Percentiles rank a stretch among this genome's conserved stretches.
phyloP scores from a whole-genome alignment of 2,113 vertebrate genomes.

The Nipponia nippon region DNA sequence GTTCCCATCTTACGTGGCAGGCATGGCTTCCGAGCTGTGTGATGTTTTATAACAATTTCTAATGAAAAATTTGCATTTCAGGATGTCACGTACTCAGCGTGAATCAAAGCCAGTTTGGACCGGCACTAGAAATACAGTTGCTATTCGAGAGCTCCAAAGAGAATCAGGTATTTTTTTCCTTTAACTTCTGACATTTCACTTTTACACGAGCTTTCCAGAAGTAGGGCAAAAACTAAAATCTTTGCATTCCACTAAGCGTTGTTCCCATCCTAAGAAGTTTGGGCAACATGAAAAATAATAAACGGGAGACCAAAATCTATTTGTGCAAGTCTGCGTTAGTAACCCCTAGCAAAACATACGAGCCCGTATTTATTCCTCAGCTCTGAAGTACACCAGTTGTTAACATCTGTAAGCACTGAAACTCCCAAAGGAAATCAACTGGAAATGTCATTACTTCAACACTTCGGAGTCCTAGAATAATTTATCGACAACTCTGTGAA shows the following conservation, averaged over 20 bases:
- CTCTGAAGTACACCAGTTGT: not conserved
- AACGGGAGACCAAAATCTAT: not conserved
- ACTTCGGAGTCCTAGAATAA: not conserved
- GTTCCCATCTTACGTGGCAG: not conserved
- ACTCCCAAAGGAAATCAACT: constrained; percentile 1
- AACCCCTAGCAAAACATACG: not conserved
- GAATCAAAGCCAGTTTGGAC: not conserved
- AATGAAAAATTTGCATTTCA: not conserved
- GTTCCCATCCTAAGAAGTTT: not conserved
- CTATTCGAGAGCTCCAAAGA: not conserved
- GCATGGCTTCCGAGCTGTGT: not conserved
- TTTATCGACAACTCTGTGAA: not conserved
- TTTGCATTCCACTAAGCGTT: not conserved
- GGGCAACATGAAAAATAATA: not conserved
- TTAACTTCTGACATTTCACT: not conserved
- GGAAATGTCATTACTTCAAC: constrained; percentile 17
- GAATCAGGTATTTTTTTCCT: fast-evolving
- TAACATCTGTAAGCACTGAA: not conserved
- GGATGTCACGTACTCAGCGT: not conserved
- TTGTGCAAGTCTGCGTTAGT: not conserved
- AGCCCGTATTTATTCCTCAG: not conserved
- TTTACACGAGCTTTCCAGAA: not conserved
- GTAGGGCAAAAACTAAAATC: not conserved
- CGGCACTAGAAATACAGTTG: not conserved
- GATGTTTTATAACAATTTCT: not conserved